Percentiles rank a stretch among this genome's conserved stretches.
Evolutionary conservation across 2,113 vertebrate species (phyloP).

Genomic region (Oreochromis aureus): DNA sequence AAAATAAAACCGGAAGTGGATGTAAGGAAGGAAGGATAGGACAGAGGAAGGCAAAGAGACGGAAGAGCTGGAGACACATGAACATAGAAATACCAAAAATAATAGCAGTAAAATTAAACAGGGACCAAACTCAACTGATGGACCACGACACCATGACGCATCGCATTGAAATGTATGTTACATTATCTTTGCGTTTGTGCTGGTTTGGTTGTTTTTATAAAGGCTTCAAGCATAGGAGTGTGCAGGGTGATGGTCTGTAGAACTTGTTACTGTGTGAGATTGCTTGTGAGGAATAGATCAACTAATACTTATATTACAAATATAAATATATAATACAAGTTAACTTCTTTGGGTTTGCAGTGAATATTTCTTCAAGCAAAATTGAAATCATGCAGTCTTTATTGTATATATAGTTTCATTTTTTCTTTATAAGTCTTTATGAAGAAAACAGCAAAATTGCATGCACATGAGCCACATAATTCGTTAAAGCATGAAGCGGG

Average conservation of each 20-base stretch:
- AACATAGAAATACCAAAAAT: not conserved
- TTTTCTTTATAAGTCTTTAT: not conserved
- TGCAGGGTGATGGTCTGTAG: not conserved
- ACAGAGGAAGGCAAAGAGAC: not conserved
- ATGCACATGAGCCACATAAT: not conserved
- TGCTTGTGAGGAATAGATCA: not conserved
- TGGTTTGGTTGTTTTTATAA: not conserved
- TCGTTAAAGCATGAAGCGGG: not conserved
- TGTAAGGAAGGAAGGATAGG: not conserved
- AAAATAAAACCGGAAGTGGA: not conserved
- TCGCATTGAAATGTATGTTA: not conserved
- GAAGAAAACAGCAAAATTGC: not conserved
- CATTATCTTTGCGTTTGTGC: not conserved
- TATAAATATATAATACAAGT: not conserved
- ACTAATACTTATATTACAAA: not conserved
- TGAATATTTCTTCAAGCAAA: not conserved
- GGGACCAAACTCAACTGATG: not conserved
- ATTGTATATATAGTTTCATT: not conserved
- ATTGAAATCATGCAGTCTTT: fast-evolving
- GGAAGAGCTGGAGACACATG: fast-evolving
- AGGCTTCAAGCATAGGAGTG: too few species aligned
- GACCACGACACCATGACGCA: fast-evolving
- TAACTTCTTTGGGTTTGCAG: not conserved
- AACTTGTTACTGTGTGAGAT: not conserved
- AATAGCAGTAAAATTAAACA: not conserved